Conservation (phyloP, 2,797 vertebrate species). For the Fratercula arctica region DNA sequence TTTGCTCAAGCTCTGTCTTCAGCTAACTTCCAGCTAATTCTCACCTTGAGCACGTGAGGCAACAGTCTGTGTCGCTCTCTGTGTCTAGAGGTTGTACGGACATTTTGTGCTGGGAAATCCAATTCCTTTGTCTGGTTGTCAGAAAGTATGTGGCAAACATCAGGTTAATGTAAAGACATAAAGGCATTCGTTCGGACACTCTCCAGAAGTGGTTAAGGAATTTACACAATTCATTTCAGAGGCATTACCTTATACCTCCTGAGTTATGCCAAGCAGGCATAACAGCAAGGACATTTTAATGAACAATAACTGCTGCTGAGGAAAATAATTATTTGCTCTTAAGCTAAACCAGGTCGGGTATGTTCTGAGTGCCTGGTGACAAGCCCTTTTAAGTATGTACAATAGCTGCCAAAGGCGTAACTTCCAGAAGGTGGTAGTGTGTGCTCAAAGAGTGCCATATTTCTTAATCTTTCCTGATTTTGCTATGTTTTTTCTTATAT, state of each 20-base stretch:
- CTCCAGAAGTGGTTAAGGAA: not conserved
- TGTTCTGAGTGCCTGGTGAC: not conserved
- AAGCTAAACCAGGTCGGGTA: not conserved
- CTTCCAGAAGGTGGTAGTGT: not conserved
- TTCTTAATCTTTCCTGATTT: not conserved
- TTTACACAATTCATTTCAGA: not conserved
- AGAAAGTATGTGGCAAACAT: not conserved
- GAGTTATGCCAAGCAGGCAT: not conserved
- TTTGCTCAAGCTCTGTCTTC: not conserved
- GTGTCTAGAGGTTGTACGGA: not conserved
- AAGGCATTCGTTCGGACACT: not conserved
- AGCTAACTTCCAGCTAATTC: not conserved
- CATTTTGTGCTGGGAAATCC: not conserved
- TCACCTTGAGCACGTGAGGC: not conserved
- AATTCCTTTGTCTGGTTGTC: not conserved
- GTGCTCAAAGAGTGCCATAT: not conserved
- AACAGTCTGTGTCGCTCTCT: not conserved
- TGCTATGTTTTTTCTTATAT: not conserved
- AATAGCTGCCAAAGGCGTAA: not conserved
- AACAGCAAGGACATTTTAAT: not conserved
- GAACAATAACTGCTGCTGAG: not conserved
- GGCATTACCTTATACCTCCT: not conserved
- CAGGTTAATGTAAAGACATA: not conserved
- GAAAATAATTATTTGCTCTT: not conserved
- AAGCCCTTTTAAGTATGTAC: not conserved